Evolutionary conservation across 2,888 invertebrate genomes (phyloP).

Genomic region (Dolichopus griseipennis): DNA sequence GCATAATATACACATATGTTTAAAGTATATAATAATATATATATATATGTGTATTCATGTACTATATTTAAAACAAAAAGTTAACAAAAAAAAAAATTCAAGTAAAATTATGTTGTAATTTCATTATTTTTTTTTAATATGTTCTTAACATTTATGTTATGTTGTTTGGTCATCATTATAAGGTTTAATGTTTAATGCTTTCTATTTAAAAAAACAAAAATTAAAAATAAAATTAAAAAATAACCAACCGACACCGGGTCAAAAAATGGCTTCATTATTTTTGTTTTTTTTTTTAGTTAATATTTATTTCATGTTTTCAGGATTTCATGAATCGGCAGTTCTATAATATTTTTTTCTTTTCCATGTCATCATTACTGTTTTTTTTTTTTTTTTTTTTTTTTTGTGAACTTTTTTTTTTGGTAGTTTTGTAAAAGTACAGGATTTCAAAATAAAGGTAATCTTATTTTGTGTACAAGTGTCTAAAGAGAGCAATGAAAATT

Average conservation of each 20-base stretch:
- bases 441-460: too few relatives aligned
- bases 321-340: neutral
- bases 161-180: neutral
- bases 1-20: neutral
- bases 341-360: neutral
- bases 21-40: too few relatives aligned
- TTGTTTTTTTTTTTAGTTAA: conserved; percentile 3
- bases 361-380: neutral
- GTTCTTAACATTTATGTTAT: neutral
- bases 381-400: too few relatives aligned
- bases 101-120: conserved; percentile 1
- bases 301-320: conserved; percentile 1
- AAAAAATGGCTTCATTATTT: conserved; percentile 2
- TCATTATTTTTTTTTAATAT: neutral
- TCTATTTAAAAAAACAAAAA: neutral
- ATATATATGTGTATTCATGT: neutral
- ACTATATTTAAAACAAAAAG: too few relatives aligned
- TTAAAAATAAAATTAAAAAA: neutral
- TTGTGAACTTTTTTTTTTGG: too few relatives aligned
- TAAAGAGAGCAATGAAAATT: too few relatives aligned
- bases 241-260: neutral
- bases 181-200: neutral
- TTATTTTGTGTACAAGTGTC: too few relatives aligned
- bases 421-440: too few relatives aligned
- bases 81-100: neutral